Evolutionary conservation across 2,888 invertebrate species (phyloP), one percentile per base, ranked within the genome.

Genomic region (Caenorhabditis uteleia): DNA sequence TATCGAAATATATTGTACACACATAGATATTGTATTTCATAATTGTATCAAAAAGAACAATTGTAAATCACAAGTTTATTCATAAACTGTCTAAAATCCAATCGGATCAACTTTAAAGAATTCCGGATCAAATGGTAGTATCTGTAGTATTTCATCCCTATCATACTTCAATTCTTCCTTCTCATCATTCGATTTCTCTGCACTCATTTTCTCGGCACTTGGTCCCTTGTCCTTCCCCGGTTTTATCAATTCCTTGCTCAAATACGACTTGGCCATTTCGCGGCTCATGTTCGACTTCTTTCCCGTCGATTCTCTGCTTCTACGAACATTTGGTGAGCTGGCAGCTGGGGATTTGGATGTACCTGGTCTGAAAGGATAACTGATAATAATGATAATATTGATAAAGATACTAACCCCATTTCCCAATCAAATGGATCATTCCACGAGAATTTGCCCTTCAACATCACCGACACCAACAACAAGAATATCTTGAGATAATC

Each of bases 401-500:
- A 23, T 3, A 7, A 25, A 2, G 44, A 27, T 3, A 14, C 12
- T 18, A 5, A 20, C 20, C 40, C 39, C 18, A 49, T 44, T 25
- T 65, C 65, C 65, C 65, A 65, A 40, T 65, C 59, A 29, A 51
- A 65, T 16, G 65, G 65, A 50, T 65, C 65, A 33, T 40, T 51
- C 65, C 59, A 65, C 8, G 27, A 12, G 49, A 70, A 75, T 27
- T 56, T 54, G 12, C 75, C 75, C 34, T 61, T 55, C 10, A 58
- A 53, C 75, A 77, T 75, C 8, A 74, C 42, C 1, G 45, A 43
- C 12, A 53, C 43, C 23, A 77, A 40, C 7, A 64, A 20, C 40
- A 48, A 38, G 51, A 56, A 72, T 33, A 75, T 65, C 25, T 61
- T 53, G 5, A 42, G 27, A 34, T 77, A 77, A 49, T 77, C 67